Percentiles rank a stretch among this genome's conserved stretches.
These are phyloP conservation scores for Brienomyrus longianalis DNA, from an alignment of 2,113 vertebrate species.

Conservation along the genomic window DNA sequence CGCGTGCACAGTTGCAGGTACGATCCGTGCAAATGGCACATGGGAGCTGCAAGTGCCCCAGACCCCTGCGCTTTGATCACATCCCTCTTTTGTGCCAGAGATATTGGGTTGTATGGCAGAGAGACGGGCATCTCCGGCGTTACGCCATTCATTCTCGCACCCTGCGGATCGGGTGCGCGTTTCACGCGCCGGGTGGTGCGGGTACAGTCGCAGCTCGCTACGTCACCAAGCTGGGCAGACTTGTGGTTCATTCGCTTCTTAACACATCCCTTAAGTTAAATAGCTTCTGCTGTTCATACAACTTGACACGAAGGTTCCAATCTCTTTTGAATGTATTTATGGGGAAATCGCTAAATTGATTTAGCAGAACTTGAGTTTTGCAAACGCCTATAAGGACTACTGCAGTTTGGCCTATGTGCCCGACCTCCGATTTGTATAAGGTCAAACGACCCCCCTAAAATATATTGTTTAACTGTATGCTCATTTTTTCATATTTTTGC, in stretches of 20 bases:
- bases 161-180: conserved; percentile 28
- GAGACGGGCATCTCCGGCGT: not conserved
- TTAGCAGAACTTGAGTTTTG: not conserved
- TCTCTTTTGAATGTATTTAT: not conserved
- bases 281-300: not conserved
- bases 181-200: conserved; percentile 3
- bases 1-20: not conserved
- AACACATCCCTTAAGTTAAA: not conserved
- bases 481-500: not conserved
- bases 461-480: not conserved
- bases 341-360: not conserved
- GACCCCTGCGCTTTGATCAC: not conserved
- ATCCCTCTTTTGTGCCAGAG: not conserved
- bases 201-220: no score
- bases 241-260: not conserved
- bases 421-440: not conserved
- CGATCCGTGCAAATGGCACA: not conserved
- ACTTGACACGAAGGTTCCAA: not conserved
- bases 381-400: not conserved
- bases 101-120: not conserved
- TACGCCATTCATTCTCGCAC: not conserved
- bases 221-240: no score
- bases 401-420: not conserved
- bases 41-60: not conserved
- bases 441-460: not conserved